These are phyloP conservation scores for Idris sp. DNA, from an alignment of 1,140 invertebrate species.

Conservation along the genomic window DNA sequence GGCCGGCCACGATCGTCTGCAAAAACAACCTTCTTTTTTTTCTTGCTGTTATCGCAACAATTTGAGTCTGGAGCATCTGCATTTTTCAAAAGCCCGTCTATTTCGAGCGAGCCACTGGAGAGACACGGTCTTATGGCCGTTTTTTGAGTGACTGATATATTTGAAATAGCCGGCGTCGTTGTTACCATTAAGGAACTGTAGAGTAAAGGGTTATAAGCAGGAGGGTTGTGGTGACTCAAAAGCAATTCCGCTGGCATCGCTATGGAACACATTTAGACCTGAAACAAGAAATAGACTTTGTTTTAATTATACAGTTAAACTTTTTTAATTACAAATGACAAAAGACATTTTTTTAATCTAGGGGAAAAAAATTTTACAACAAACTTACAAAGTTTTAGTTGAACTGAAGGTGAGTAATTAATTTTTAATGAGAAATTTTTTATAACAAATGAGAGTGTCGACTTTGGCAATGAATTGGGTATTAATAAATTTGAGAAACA, in stretches of 20 bases:
- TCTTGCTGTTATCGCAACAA: conserved; percentile 65
- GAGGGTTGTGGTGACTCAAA: conserved; percentile 74
- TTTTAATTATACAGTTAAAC: neutral
- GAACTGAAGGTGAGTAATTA: too few relatives aligned
- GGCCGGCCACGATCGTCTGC: conserved; percentile 94
- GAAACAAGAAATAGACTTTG: conserved; percentile 30
- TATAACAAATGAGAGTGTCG: too few relatives aligned
- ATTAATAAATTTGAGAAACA: conserved; percentile 31
- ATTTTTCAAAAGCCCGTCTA: conserved; percentile 66
- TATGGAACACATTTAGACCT: conserved; percentile 78
- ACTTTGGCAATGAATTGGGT: conserved; percentile 40
- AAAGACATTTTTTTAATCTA: too few relatives aligned
- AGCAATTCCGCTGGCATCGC: conserved; percentile 75
- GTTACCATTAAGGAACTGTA: conserved; percentile 73
- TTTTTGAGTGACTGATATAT: conserved; percentile 72
- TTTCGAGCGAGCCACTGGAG: conserved; percentile 65
- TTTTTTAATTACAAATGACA: too few relatives aligned
- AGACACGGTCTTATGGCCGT: conserved; percentile 68
- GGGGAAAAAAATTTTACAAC: too few relatives aligned
- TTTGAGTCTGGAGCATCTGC: conserved; percentile 48
- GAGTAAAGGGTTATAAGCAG: conserved; percentile 69
- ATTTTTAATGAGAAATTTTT: too few relatives aligned
- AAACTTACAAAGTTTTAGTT: too few relatives aligned
- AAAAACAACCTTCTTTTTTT: conserved; percentile 94
- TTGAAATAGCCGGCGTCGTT: conserved; percentile 67